These are phyloP conservation scores for Zaprionus ghesquierei DNA, from an alignment of 1,140 invertebrate species.

Conservation along the genomic window DNA sequence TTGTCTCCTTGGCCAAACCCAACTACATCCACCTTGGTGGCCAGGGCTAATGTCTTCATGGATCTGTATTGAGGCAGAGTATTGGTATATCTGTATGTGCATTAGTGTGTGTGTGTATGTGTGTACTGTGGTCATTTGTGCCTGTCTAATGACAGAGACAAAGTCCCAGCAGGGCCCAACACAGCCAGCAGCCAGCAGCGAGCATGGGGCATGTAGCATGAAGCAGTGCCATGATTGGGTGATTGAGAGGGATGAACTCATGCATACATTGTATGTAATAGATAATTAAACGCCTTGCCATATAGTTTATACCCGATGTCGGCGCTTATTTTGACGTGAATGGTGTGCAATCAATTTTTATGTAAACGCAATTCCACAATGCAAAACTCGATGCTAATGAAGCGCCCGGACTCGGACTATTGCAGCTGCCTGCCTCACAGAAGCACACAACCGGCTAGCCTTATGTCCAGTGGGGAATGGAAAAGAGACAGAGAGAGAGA, in stretches of 20 bases:
- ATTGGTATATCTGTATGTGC: background rate
- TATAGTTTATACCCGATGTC: conserved; percentile 39
- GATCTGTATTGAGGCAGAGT: background rate
- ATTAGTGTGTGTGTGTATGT: background rate
- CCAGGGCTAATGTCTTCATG: conserved; percentile 7
- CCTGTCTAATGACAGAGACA: conserved; percentile 23
- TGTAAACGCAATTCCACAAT: conserved; percentile 60
- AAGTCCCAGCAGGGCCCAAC: background rate
- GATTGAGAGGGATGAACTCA: conserved; percentile 34
- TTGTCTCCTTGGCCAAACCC: background rate
- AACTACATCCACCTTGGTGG: background rate
- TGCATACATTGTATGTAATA: conserved; percentile 57
- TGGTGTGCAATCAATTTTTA: conserved; percentile 68
- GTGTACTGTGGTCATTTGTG: conserved; percentile 7
- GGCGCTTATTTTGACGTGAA: conserved; percentile 49
- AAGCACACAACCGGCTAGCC: conserved; percentile 47
- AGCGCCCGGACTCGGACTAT: conserved; percentile 34
- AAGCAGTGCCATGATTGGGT: background rate
- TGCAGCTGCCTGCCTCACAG: conserved; percentile 17
- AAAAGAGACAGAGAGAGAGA: background rate
- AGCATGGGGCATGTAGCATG: background rate
- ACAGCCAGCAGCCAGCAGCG: too few species aligned
- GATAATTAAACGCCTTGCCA: conserved; percentile 62
- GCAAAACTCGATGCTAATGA: conserved; percentile 71
- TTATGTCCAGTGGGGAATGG: conserved; percentile 40